A percentile compares a stretch with the other conserved stretches of the same genome.
Evolutionary conservation across 2,797 vertebrate genomes (phyloP).

Genomic region (Rhyacichthys aspro): DNA sequence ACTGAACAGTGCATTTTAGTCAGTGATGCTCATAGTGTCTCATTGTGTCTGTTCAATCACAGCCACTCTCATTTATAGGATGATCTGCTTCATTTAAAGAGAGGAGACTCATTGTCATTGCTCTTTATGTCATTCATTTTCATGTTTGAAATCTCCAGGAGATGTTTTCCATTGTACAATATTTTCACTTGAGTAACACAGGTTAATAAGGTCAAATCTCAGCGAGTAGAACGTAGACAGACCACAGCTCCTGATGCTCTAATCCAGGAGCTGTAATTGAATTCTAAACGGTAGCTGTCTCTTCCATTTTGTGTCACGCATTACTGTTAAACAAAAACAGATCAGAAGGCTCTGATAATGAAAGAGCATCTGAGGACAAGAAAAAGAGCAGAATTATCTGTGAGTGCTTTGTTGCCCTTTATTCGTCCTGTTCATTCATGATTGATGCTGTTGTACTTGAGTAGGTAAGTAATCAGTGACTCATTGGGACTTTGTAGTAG

Average conservation of each 20-base stretch:
- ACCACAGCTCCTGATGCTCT: not conserved
- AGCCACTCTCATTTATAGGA: too few relatives aligned
- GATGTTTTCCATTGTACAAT: not conserved
- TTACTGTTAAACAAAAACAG: conserved; percentile 35
- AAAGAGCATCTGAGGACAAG: conserved; percentile 22
- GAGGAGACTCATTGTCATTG: too few relatives aligned
- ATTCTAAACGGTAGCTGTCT: conserved; percentile 33
- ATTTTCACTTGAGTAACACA: conserved; percentile 6
- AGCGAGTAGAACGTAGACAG: not conserved
- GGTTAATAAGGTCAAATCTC: not conserved
- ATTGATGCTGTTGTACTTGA: conserved; percentile 51
- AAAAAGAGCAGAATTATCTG: conserved; percentile 28
- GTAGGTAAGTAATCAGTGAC: conserved; percentile 56
- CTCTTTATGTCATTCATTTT: too few relatives aligned
- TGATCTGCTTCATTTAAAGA: too few relatives aligned
- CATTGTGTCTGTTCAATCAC: too few relatives aligned
- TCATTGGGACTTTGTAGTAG: conserved; percentile 7
- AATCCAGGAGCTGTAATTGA: conserved; percentile 17
- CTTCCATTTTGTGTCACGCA: conserved; percentile 29
- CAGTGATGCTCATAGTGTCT: too few relatives aligned
- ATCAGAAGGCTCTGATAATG: conserved; percentile 31
- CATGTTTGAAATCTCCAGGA: too few relatives aligned
- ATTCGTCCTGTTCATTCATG: conserved; percentile 20
- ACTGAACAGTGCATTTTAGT: too few relatives aligned
- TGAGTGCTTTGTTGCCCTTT: conserved; percentile 26